Evolutionary conservation across 2,888 invertebrate species (phyloP).

Genomic region (Chesias legatella): DNA sequence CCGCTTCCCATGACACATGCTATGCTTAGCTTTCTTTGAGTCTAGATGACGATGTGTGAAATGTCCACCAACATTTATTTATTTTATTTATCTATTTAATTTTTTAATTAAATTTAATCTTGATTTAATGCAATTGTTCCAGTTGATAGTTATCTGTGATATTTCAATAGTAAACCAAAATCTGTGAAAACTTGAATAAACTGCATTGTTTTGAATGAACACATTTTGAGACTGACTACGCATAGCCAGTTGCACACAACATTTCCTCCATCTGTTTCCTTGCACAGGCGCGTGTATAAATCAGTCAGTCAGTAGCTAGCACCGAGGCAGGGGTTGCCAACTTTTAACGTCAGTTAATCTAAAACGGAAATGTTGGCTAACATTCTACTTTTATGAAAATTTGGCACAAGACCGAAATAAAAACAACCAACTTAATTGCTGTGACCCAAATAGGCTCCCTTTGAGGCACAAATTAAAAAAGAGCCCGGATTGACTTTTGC

Average conservation of each 20-base stretch:
- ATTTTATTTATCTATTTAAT: too few relatives aligned
- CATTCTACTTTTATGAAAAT: constrained; percentile 63
- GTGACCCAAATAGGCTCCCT: constrained; percentile 55
- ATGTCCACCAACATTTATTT: too few relatives aligned
- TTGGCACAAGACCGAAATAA: constrained; percentile 67
- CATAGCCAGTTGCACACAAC: neutral
- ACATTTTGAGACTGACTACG: too few relatives aligned
- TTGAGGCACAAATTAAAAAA: constrained; percentile 47
- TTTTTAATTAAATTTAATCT: too few relatives aligned
- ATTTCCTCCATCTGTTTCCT: constrained; percentile 1
- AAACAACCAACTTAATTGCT: constrained; percentile 66
- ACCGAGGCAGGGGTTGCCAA: constrained; percentile 47
- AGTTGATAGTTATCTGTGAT: too few relatives aligned
- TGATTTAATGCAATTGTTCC: too few relatives aligned
- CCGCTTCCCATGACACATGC: too few relatives aligned
- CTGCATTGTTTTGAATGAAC: too few relatives aligned
- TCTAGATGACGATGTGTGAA: too few relatives aligned
- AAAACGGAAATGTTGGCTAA: constrained; percentile 56
- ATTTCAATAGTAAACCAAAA: too few relatives aligned
- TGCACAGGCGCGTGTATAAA: constrained; percentile 38
- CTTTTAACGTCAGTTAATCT: constrained; percentile 72
- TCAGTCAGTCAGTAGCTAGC: constrained; percentile 48
- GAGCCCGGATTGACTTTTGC: neutral
- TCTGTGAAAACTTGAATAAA: too few relatives aligned
- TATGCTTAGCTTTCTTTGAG: too few relatives aligned